Evolutionary conservation across 2,797 vertebrate species (phyloP), one percentile per base, ranked within the genome.

Genomic region (Natrix natrix): DNA sequence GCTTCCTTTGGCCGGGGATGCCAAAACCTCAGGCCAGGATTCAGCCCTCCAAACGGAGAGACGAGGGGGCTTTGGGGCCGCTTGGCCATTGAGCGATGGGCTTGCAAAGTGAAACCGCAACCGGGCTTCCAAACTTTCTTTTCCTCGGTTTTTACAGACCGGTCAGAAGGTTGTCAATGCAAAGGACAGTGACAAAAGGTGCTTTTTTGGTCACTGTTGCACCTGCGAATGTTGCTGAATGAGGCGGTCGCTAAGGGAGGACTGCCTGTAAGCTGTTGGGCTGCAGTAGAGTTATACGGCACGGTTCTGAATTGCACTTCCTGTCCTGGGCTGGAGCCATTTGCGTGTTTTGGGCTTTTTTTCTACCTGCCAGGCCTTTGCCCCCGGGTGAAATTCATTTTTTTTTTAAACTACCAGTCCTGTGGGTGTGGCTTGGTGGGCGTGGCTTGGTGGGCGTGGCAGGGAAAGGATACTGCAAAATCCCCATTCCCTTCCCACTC

Each of bases 1-100:
- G 55, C 24, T 24, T 3, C 2, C 12, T 8, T 4, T 4, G 43
- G 4, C 56, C 10, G 14, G 1, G 8, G 0, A 13, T 1, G 56
- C 13, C 43, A n/a, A 22, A 16, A 17, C n/a, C 32, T 22, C 1
- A 55, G 43, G 59, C 22, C n/a, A 55, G 37, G 63, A 20, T 0
- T 5, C 32, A 8, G 4, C 12, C 78, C 17, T 22, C 57, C 22
- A 22, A 32, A 24, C 0, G 24, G 22, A 37, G 54, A 43, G 66
- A 22, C 12, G 5, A 17, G 69, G 32, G 0, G 3, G 0, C n/a
- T 37, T 37, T 26, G 10, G 20, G 74, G 37, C 37, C 8, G 0
- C 74, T 37, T 4, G 16, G 69, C 37, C 69, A 3, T 4, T 22
- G 17, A 22, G 20, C 8, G 3, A 43, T 8, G 69, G 0, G 17